Conservation (phyloP, 2,888 invertebrate species). For the Drosophila nr. medialis region DNA sequence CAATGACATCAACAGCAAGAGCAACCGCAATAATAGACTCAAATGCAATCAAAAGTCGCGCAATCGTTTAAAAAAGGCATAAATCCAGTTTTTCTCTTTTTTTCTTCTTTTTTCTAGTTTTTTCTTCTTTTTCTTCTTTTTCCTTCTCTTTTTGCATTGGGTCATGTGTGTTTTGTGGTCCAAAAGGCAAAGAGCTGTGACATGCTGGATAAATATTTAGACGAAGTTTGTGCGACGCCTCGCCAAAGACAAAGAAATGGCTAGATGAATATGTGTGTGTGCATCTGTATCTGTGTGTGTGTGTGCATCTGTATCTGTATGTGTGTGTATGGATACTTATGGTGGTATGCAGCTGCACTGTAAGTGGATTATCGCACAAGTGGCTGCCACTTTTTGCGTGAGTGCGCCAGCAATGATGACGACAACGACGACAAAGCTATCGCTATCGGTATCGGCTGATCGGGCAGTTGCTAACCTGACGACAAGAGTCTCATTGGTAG, state of each 20-base stretch:
- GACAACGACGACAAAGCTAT: slow-evolving; percentile 23
- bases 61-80: slow-evolving; percentile 25
- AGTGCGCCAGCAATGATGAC: slow-evolving; percentile 20
- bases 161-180: slow-evolving; percentile 7
- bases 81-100: slow-evolving; percentile 12
- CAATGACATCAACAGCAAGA: slow-evolving; percentile 21
- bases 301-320: neutral
- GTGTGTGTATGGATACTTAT: slow-evolving; percentile 7
- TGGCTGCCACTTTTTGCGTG: slow-evolving; percentile 54
- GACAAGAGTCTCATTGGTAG: slow-evolving; percentile 77
- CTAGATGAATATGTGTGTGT: slow-evolving; percentile 11
- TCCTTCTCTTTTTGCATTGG: slow-evolving; percentile 8
- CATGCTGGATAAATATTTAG: slow-evolving; percentile 51
- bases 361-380: slow-evolving; percentile 60
- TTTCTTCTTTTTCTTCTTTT: neutral
- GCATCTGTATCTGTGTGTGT: too few species aligned
- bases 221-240: slow-evolving; percentile 34
- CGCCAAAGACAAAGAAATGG: slow-evolving; percentile 21
- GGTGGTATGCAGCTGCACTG: slow-evolving; percentile 24
- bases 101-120: neutral
- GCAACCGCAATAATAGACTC: slow-evolving; percentile 39
- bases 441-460: slow-evolving; percentile 56
- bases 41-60: slow-evolving; percentile 27
- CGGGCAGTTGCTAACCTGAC: slow-evolving; percentile 44
- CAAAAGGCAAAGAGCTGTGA: slow-evolving; percentile 21